Conservation (phyloP, 64 coral and sea anemone species). For the Acropora yongei region DNA sequence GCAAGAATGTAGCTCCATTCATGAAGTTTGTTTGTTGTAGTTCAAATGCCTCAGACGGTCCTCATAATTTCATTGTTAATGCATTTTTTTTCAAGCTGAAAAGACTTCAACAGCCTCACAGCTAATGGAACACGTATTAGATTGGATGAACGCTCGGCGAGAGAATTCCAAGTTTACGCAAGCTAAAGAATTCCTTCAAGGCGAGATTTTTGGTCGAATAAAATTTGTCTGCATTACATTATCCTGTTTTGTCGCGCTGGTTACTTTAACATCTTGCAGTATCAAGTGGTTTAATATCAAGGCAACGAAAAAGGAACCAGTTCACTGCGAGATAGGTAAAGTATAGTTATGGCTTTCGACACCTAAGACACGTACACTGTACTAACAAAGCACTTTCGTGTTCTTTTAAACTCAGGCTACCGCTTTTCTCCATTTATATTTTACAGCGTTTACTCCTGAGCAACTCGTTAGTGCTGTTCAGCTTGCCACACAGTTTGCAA, state of each 20-base stretch:
- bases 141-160: conserved; percentile 43
- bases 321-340: conserved; percentile 71
- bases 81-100: not conserved
- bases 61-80: too few relatives aligned
- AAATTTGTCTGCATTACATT: conserved; percentile 36
- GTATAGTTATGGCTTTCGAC: too few relatives aligned
- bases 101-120: conserved; percentile 47
- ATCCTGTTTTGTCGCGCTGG: conserved; percentile 22
- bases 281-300: conserved; percentile 90
- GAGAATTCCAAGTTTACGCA: conserved; percentile 32
- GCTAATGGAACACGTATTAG: conserved; percentile 62
- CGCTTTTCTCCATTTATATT: not conserved
- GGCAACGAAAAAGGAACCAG: conserved; percentile 55
- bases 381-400: too few relatives aligned
- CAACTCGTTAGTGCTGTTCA: conserved; percentile 59
- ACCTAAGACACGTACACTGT: too few relatives aligned
- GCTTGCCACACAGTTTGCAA: conserved; percentile 62
- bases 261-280: conserved; percentile 42
- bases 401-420: not conserved
- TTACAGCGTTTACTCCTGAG: conserved; percentile 59
- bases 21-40: too few relatives aligned
- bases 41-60: too few relatives aligned
- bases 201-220: conserved; percentile 38
- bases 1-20: too few relatives aligned
- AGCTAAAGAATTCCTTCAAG: conserved; percentile 58